Base-by-base conservation (phyloP, 2,797 vertebrate genomes). In the Cichlasoma orientale region DNA sequence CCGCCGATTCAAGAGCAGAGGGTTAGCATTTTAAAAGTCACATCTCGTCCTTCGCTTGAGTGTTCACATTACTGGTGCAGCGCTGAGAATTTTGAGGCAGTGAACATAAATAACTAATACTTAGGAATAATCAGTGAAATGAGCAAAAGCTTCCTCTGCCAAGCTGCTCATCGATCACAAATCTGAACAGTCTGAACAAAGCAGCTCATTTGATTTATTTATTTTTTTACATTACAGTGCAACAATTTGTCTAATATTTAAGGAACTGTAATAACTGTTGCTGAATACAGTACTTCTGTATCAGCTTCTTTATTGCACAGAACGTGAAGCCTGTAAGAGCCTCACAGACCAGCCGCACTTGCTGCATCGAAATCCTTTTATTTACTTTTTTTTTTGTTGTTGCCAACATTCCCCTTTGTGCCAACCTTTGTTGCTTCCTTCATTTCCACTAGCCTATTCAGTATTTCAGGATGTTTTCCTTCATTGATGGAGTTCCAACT, bases 221-320 rank as follows among this genome's bases (percentile, higher is more conserved):
- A 54, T 55, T 38, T 63, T 47, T 47, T 36, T 56, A 63, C 23
- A 16, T 75, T 70, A 54, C 68, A 80, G 53, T 72, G 56, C 59
- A 78, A 79, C 56, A 56, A 71, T 47, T 19, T 56, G 12, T 72
- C 72, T 59, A 31, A 72, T 61, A 55, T 38, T 58, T 19, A 79
- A 68, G 69, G 57, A 87, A 77, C 79, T 83, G 74, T 72, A 76
- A 83, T 76, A 74, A 68, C 25, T 70, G 70, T 85, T 76, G 75
- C 23, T 23, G 10, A 68, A 73, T 82, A 89, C 77, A 88, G 78
- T 72, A 75, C 72, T 38, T 80, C 68, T 81, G 55, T 83, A 52
- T 86, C 7, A 16, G 58, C 70, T 77, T 61, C 61, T 81, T 88
- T 93, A 94, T 94, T 94, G 92, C 93, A 93, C 92, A 91, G 82